These are phyloP conservation scores for Scortum barcoo DNA, from an alignment of 2,113 vertebrate genomes.

Conservation along the genomic window DNA sequence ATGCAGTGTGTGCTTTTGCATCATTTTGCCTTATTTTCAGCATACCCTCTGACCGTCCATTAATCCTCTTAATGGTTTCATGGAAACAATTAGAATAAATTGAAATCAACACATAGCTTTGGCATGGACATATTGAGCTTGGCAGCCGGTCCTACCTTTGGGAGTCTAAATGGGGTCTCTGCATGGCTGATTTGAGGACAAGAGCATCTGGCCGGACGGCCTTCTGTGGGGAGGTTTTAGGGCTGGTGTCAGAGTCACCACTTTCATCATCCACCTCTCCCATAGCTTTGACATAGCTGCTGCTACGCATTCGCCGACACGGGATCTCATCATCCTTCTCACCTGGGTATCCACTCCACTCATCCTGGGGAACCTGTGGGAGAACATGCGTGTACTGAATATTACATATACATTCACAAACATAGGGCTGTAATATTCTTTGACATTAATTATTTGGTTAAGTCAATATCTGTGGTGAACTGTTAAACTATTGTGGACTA, in stretches of 20 bases:
- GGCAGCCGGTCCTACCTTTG: conserved; percentile 88
- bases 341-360: conserved; percentile 93
- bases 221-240: conserved; percentile 92
- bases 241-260: conserved; percentile 95
- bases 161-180: conserved; percentile 91
- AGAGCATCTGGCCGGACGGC: conserved; percentile 90
- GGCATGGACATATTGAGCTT: background rate
- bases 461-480: conserved; percentile 8
- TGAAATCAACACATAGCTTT: conserved; percentile 3
- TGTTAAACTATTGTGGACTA: background rate
- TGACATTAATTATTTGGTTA: background rate
- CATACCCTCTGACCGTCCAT: background rate
- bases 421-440: background rate
- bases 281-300: conserved; percentile 99
- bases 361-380: conserved; percentile 96
- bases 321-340: conserved; percentile 96
- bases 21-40: background rate
- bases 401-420: background rate
- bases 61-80: conserved; percentile 1
- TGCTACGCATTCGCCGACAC: conserved; percentile 96
- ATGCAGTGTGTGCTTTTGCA: background rate
- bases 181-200: conserved; percentile 90
- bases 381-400: conserved; percentile 16
- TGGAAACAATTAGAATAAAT: background rate
- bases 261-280: conserved; percentile 94